Base-by-base conservation (phyloP, 2,113 vertebrate species). In the Bagarius yarrelli region DNA sequence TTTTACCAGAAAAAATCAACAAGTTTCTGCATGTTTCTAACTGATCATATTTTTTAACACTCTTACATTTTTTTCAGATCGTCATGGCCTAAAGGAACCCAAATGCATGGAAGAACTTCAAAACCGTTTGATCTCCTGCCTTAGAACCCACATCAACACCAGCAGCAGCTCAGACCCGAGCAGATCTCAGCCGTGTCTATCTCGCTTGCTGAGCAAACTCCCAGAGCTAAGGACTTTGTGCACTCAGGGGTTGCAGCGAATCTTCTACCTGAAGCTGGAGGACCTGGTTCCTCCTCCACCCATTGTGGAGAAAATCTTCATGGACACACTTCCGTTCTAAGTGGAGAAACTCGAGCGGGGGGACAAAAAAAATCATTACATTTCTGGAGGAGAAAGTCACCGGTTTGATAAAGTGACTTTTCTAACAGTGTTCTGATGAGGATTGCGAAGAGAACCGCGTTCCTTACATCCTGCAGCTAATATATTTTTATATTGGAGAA, bases 211-310 rank as follows among this genome's bases (percentile, higher is more conserved):
- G 56, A 94, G 96, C 86, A 98, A 97, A 82, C 92, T 99, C 82
- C 96, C 96, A 0, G 97, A 98, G 88, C 94, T 98, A 59, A 94
- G 96, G 86, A 97, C 96, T 81, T 93, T 99, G 73, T 96, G 96
- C 89, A 98, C 94, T 25, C 96, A 98, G 86, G 97, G 97, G 80
- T 93, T 96, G 23, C 97, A 98, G 89, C 95, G 96, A 44, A 98
- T 99, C 87, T 96, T 99, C 88, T 98, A 97, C 93, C 94, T 98
- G 83, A 98, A 98, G 89, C 88, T 99, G 83, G 96, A 96, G 88
- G 94, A 98, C 84, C 83, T 99, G 76, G 96, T 98, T 85, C 94
- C 96, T 0, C 95, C 95, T 0, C 97, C 97, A 0, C 96, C 95
- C 1, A 95, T 98, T 0, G 94, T 98, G 0, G 96, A 99, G 74